A percentile compares a stretch with the other conserved stretches of the same genome.
These are phyloP conservation scores for Tenebrosternarchus preto DNA, from an alignment of 2,113 vertebrate genomes.

Conservation along the genomic window DNA sequence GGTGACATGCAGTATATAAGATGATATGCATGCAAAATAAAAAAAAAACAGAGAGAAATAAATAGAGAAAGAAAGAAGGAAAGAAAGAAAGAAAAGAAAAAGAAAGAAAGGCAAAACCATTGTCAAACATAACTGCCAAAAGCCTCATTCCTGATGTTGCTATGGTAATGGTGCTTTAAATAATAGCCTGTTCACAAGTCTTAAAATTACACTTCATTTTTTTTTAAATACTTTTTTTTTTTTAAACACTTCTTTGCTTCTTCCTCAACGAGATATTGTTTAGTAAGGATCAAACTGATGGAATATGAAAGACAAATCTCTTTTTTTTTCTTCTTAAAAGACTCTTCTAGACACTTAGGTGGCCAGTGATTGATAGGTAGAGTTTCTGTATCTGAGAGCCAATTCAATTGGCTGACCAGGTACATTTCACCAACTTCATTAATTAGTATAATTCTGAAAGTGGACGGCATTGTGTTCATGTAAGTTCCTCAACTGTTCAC, in stretches of 20 bases:
- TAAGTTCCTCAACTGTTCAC: not conserved
- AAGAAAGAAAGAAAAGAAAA: not conserved
- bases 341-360: too few species aligned
- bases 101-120: not conserved
- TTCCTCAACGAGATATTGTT: not conserved
- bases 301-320: not conserved
- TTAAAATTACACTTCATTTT: not conserved
- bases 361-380: not conserved
- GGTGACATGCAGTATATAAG: not conserved
- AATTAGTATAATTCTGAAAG: not conserved
- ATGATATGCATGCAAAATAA: not conserved
- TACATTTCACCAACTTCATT: not conserved
- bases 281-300: not conserved
- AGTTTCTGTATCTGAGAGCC: not conserved
- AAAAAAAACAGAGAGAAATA: too few species aligned
- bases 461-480: not conserved
- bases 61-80: not conserved
- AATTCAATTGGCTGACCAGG: not conserved
- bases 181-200: not conserved
- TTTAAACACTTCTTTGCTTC: slow-evolving; percentile 12
- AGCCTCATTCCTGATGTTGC: slow-evolving; percentile 25
- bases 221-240: not conserved
- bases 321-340: too few species aligned
- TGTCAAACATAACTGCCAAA: not conserved
- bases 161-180: slow-evolving; percentile 25